A percentile compares a stretch with the other conserved stretches of the same genome.
phyloP scores from a whole-genome alignment of 2,113 vertebrate species.

The Xiphophorus couchianus region DNA sequence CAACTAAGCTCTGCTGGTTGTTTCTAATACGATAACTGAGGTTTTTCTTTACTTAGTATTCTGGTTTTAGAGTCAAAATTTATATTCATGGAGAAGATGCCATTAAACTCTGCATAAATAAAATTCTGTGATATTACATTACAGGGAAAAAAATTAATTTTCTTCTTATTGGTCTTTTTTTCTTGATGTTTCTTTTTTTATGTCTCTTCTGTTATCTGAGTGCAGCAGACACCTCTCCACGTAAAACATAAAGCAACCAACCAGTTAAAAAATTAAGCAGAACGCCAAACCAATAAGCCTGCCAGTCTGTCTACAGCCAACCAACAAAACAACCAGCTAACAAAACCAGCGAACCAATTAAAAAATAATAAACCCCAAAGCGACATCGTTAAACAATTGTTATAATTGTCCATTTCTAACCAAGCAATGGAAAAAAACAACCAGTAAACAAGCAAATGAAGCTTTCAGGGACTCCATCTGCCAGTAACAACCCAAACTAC shows the following conservation, averaged over 20 bases:
- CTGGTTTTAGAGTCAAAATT: neutral
- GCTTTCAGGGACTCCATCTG: neutral
- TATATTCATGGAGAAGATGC: neutral
- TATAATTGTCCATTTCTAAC: no score
- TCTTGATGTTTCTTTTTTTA: neutral
- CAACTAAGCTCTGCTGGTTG: neutral
- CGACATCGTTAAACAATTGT: no score
- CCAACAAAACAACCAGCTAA: neutral
- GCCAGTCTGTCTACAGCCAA: neutral
- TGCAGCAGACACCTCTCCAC: neutral
- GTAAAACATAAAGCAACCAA: neutral
- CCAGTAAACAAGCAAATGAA: neutral
- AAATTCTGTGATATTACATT: no score
- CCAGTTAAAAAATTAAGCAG: neutral
- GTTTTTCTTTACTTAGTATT: neutral
- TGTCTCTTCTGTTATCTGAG: neutral
- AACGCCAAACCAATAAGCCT: neutral
- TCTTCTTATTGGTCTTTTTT: neutral
- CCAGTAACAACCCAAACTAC: neutral
- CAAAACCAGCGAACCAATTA: neutral
- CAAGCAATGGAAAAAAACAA: neutral
- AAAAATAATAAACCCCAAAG: neutral
- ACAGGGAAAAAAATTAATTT: no score
- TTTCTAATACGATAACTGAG: neutral
- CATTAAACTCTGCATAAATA: no score